phyloP scores from a whole-genome alignment of 1,140 invertebrate species.

The Lysiphlebus fabarum region DNA sequence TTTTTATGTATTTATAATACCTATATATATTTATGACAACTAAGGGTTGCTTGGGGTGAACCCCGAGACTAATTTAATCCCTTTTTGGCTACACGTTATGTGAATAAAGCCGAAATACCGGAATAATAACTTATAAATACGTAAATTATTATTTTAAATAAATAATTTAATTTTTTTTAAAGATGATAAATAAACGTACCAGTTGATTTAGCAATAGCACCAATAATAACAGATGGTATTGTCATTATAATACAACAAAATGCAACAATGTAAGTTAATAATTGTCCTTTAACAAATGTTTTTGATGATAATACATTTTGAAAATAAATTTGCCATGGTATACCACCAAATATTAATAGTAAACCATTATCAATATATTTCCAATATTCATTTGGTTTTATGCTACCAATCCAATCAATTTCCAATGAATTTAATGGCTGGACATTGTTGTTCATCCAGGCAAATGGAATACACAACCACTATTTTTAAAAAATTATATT shows the following conservation, averaged over 20 bases:
- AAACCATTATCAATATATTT: constrained; percentile 89
- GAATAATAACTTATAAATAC: constrained; percentile 21
- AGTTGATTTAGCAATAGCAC: constrained; percentile 92
- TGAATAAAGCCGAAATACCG: neutral
- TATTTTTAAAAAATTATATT: constrained; percentile 37
- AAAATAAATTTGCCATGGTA: constrained; percentile 99
- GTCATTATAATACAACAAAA: constrained; percentile 94
- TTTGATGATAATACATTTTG: constrained; percentile 95
- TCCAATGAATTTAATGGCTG: constrained; percentile 73
- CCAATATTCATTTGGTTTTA: constrained; percentile 72
- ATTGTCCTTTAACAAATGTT: constrained; percentile 85
- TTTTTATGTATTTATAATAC: too few species aligned
- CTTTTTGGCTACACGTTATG: constrained; percentile 14
- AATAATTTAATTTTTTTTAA: neutral
- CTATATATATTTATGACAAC: too few species aligned
- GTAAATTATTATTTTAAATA: neutral
- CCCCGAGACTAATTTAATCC: constrained; percentile 46
- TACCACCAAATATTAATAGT: constrained; percentile 92
- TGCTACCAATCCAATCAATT: constrained; percentile 85
- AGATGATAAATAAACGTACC: constrained; percentile 61
- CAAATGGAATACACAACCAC: constrained; percentile 98
- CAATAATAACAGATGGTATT: constrained; percentile 92
- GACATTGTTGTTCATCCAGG: constrained; percentile 82
- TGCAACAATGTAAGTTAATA: constrained; percentile 95
- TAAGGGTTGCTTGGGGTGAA: constrained; percentile 17